phyloP scores from a whole-genome alignment of 2,888 invertebrate genomes.

The Drosophila ezoana region DNA sequence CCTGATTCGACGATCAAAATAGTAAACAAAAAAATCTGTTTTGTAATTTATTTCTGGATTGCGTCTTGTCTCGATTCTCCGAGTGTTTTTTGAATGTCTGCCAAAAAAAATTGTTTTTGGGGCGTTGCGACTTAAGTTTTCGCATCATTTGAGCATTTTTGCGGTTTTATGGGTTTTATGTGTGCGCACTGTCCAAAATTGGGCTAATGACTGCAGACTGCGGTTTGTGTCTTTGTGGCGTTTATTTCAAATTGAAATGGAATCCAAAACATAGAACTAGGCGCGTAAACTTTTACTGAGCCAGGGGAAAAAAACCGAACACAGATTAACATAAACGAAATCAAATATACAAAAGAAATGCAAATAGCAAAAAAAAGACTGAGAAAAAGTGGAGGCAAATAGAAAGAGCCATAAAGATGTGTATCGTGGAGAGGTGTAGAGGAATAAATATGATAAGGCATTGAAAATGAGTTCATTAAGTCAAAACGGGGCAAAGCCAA shows the following conservation, averaged over 20 bases:
- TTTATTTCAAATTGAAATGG: slow-evolving; percentile 34
- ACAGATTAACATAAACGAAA: slow-evolving; percentile 51
- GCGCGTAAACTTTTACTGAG: slow-evolving; percentile 27
- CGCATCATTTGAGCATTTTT: slow-evolving; percentile 43
- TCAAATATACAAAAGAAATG: slow-evolving; percentile 50
- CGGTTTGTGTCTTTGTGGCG: slow-evolving; percentile 44
- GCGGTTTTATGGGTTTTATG: slow-evolving; percentile 42
- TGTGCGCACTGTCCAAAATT: slow-evolving; percentile 50
- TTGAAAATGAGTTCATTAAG: slow-evolving; percentile 68
- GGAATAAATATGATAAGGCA: slow-evolving; percentile 60
- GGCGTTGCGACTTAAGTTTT: slow-evolving; percentile 38
- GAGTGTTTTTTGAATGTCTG: slow-evolving; percentile 51
- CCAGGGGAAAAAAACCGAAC: slow-evolving; percentile 16
- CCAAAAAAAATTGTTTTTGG: slow-evolving; percentile 42
- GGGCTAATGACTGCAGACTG: slow-evolving; percentile 74
- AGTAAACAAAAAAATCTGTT: slow-evolving; percentile 1
- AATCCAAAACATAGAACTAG: slow-evolving; percentile 29
- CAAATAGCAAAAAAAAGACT: slow-evolving; percentile 29
- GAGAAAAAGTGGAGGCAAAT: neutral
- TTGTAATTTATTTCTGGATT: slow-evolving; percentile 27
- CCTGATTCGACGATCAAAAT: slow-evolving; percentile 10
- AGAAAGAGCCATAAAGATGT: slow-evolving; percentile 30
- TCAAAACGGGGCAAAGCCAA: slow-evolving; percentile 55
- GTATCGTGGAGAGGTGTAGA: slow-evolving; percentile 40
- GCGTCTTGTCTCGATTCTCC: slow-evolving; percentile 11